Evolutionary conservation across 2,113 vertebrate species (phyloP), one percentile per base, ranked within the genome.

Genomic region (Seriola dumerili): DNA sequence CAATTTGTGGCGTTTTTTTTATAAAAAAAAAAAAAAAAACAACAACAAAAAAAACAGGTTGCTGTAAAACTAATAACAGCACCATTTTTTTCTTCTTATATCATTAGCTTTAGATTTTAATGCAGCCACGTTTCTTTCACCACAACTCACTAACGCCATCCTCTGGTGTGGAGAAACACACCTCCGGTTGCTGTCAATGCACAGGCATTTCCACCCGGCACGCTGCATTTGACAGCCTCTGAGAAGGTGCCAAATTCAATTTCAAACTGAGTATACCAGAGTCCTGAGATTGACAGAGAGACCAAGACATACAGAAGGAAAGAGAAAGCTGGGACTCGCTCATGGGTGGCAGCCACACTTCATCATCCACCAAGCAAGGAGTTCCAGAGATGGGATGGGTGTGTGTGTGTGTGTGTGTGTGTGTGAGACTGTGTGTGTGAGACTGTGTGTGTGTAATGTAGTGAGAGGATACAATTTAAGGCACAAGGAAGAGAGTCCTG

Each of bases 401-500:
- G 23, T 8, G 3, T 29, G 29, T 29, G 29, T 29, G 29, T 29
- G 64, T 40, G 23, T 8, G 3, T 5, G 67, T 62, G 52, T 11
- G 21, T 29, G 66, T 70, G 38, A 25, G 25, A 25, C 25, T 59
- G 64, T 40, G 23, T 8, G 3, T 5, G 67, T 62, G 52, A 25
- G 2, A 25, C n/a, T 23, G 62, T 66, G 70, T 61, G 62, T 63
- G n/a, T 54, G 72, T 67, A 54, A 59, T 78, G 74, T 25, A 54
- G 36, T 73, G 61, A 79, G 63, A 42, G 78, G 81, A 88, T 63
- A 88, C 80, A 76, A 85, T 91, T 91, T 88, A 87, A 88, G 65
- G 78, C 76, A 85, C 65, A 78, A 80, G 76, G 48, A 87, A 86
- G 58, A 68, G 66, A 59, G 58, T 82, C 72, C 74, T 92, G 90